A percentile compares a stretch with the other conserved stretches of the same genome.
Conservation (phyloP, 2,888 invertebrate species). For the Tolmerus cingulatus region DNA sequence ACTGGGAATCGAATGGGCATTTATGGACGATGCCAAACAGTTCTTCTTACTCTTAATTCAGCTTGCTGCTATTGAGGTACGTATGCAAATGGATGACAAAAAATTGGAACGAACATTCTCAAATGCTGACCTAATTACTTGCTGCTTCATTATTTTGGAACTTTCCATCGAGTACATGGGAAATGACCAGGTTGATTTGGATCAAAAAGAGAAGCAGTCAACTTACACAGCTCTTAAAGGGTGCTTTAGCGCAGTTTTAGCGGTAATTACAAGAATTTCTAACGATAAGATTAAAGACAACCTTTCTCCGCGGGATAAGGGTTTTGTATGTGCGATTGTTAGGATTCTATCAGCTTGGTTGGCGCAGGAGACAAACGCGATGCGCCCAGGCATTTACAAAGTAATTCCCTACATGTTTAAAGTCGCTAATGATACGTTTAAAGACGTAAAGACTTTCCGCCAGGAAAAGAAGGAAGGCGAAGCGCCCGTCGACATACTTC, state of each 20-base stretch:
- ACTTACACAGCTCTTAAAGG: slow-evolving; percentile 89
- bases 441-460: slow-evolving; percentile 73
- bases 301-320: slow-evolving; percentile 73
- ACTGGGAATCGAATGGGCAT: slow-evolving; percentile 85
- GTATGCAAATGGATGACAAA: slow-evolving; percentile 91
- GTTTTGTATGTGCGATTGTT: slow-evolving; percentile 85
- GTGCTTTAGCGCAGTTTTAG: slow-evolving; percentile 83
- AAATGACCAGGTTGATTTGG: slow-evolving; percentile 81
- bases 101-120: slow-evolving; percentile 80
- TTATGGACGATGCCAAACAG: slow-evolving; percentile 80
- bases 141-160: slow-evolving; percentile 84
- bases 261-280: slow-evolving; percentile 75
- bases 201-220: slow-evolving; percentile 90
- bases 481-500: slow-evolving; percentile 73
- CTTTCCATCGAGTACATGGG: slow-evolving; percentile 81
- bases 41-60: slow-evolving; percentile 86
- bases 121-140: slow-evolving; percentile 79
- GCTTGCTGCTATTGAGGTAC: slow-evolving; percentile 88
- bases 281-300: slow-evolving; percentile 78
- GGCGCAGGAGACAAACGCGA: slow-evolving; percentile 88
- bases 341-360: slow-evolving; percentile 88
- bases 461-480: slow-evolving; percentile 70
- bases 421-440: slow-evolving; percentile 83
- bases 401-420: slow-evolving; percentile 83
- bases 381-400: slow-evolving; percentile 83